phyloP scores from a whole-genome alignment of 2,113 vertebrate genomes.

The Chinchilla lanigera region DNA sequence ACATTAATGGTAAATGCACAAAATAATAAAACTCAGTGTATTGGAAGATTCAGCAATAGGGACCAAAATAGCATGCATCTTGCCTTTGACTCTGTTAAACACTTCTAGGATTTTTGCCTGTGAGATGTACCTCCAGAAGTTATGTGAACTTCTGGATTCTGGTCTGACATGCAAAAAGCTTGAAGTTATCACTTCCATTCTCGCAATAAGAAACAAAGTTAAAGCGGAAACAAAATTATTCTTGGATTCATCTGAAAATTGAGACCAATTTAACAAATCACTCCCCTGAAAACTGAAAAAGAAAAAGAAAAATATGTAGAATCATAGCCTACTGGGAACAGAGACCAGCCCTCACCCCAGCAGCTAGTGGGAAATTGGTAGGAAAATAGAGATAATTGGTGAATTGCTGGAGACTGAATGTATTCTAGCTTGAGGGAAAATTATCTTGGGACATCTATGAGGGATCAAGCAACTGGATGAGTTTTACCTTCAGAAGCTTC shows the following conservation, averaged over 20 bases:
- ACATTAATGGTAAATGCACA: not conserved
- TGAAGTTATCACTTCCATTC: not conserved
- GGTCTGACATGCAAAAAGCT: not conserved
- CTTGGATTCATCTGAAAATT: not conserved
- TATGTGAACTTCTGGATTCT: not conserved
- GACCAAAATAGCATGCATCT: not conserved
- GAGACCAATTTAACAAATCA: not conserved
- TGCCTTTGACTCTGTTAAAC: not conserved
- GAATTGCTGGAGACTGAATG: not conserved
- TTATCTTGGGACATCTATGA: not conserved
- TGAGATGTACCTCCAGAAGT: slow-evolving; percentile 14
- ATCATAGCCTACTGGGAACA: not conserved
- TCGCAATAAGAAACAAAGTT: slow-evolving; percentile 15
- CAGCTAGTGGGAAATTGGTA: not conserved
- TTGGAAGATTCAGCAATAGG: not conserved
- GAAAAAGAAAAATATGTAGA: not conserved
- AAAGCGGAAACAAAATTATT: not conserved
- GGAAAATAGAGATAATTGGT: not conserved
- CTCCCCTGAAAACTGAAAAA: not conserved
- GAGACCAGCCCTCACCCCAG: not conserved
- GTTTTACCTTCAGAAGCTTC: not conserved
- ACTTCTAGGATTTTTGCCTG: not conserved
- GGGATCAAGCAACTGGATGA: not conserved
- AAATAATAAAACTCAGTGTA: not conserved
- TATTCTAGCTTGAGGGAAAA: not conserved